Evolutionary conservation across 2,888 invertebrate species (phyloP), one percentile per base, ranked within the genome.

Genomic region (Lordiphosa andalusiaca): DNA sequence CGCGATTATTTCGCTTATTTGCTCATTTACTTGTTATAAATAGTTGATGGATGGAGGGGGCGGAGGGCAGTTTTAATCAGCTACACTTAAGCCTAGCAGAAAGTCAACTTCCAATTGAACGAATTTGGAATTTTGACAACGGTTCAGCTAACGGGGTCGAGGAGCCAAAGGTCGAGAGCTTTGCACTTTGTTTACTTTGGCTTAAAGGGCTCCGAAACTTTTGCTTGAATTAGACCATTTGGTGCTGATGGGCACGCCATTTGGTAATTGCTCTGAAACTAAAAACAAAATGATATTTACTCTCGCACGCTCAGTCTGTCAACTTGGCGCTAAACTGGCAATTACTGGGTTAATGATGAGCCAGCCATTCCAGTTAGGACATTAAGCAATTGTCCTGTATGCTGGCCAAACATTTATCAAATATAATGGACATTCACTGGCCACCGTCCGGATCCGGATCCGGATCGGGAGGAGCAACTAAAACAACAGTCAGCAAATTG

Each of bases 401-500:
- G 44, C 16, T 44, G 44, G 44, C 33, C 33, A 44, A 53, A 71
- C 84, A 78, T 78, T 78, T 83, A 73, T 78, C 77, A 78, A 81
- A 71, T 65, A 65, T 80, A 78, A 78, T 83, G 77, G 81, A 64
- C 71, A 60, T 63, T 75, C 66, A 82, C 83, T 74, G 72, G 78
- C 80, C 69, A 30, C 9, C 30, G 30, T 30, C 30, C 30, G 30
- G 30, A 30, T 10, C 30, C 30, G 30, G 25, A 6, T 6, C 1
- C 7, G 25, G 30, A 30, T 54, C 60, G 56, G 55, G 52, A 39
- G 10, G 42, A 53, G 35, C 64, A 76, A 82, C 61, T 66, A 49
- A 63, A 67, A 66, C 67, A 66, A 66, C 80, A 78, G 83, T 76
- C 72, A 75, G 65, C 72, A 77, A 81, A 84, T 80, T 72, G 84